Evolutionary conservation across 2,888 invertebrate genomes (phyloP), one percentile per base, ranked within the genome.

Genomic region (Pseudococcus viburni): DNA sequence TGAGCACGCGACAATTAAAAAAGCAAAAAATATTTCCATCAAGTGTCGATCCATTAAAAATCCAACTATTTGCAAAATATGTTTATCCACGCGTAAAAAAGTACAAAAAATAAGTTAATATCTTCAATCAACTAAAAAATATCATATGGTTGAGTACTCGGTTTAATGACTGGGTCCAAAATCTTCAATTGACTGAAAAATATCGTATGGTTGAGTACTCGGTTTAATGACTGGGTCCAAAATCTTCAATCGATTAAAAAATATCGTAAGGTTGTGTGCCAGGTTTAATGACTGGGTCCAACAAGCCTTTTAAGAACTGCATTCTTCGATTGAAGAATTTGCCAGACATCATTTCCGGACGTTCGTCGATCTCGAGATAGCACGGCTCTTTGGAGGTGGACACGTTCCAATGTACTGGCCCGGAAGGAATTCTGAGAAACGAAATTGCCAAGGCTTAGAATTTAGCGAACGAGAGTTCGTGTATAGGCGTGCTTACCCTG

Each of bases 401-500:
- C 12, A 39, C 68, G 12, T 86, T 46, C 86, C 86, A 86, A 0
- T 46, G 42, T 1, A 77, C 68, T 8, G 19, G 17, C 0, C 42
- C 42, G 7, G 86, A 19, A 22, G 42, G 86, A 15, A 46, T 19
- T 42, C 73, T 86, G n/a, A 15, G 12, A 51, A 0, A 51, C 1
- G 51, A 51, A 51, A 51, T 11, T 51, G 15, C 12, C 48, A 51
- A 9, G 26, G 26, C 26, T 33, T 33, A 2, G 26, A 33, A 33
- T 33, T 33, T 33, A 33, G 26, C 26, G 3, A 33, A 33, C 1
- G 26, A 33, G 26, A 33, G 26, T 33, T 33, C 3, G 3, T 33
- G 26, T 39, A 19, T 5, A 46, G 9, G 11, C 22, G 1, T 19
- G 46, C 92, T 92, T 92, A 96, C 96, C 95, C 95, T 85, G 93